These are phyloP conservation scores for Brachypalpus laphriformis DNA, from an alignment of 2,888 invertebrate species.

Conservation along the genomic window DNA sequence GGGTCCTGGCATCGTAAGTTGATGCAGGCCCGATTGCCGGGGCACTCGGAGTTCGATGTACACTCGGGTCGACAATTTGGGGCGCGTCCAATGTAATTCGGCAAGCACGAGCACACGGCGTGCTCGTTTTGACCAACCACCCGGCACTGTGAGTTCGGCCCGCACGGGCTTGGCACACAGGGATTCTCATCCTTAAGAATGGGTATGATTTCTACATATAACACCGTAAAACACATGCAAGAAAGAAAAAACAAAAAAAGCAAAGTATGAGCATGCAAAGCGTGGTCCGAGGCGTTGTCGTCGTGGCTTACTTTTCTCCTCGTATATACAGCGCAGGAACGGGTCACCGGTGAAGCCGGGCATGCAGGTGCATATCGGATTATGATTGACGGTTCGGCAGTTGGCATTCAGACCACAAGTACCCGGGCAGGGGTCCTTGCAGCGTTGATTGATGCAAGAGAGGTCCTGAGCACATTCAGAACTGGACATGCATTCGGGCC, in stretches of 20 bases:
- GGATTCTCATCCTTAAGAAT: constrained; percentile 85
- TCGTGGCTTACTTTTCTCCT: constrained; percentile 86
- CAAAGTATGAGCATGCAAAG: constrained; percentile 72
- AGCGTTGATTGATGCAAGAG: constrained; percentile 91
- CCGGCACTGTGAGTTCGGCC: constrained; percentile 92
- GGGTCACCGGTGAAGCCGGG: constrained; percentile 91
- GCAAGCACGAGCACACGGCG: constrained; percentile 91
- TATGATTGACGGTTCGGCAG: constrained; percentile 93
- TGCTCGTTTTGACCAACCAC: constrained; percentile 86
- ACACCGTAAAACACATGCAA: constrained; percentile 72
- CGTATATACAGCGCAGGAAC: constrained; percentile 88
- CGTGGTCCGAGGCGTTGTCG: constrained; percentile 47
- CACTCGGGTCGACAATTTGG: constrained; percentile 95
- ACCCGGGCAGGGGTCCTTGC: constrained; percentile 91
- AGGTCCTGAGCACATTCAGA: constrained; percentile 91
- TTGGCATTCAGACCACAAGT: constrained; percentile 92
- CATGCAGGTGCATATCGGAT: constrained; percentile 92
- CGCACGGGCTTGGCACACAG: constrained; percentile 92
- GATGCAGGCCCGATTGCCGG: constrained; percentile 91
- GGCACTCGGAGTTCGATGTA: constrained; percentile 92
- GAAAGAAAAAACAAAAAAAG: constrained; percentile 75
- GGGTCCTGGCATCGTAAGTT: constrained; percentile 92
- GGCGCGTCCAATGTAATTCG: constrained; percentile 91
- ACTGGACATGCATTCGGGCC: constrained; percentile 92
- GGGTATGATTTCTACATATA: constrained; percentile 74